Base-by-base conservation (phyloP, 2,797 vertebrate genomes). In the Coregonus ussuriensis region DNA sequence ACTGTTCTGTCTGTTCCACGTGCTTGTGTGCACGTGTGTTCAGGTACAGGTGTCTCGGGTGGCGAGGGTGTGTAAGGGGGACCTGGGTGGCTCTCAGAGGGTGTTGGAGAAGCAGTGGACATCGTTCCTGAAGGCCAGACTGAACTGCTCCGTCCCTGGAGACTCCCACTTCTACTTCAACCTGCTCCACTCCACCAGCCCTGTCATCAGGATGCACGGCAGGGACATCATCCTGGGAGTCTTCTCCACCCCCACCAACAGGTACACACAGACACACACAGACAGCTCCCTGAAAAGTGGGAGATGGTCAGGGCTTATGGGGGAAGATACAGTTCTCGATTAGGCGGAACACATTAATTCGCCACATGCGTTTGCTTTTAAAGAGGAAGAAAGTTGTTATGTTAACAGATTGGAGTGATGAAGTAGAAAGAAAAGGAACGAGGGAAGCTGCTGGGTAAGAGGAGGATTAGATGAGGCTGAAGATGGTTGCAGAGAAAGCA, bases 81-180 rank as follows among this genome's bases (percentile, higher is more conserved):
- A 99, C 54, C 92, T 95, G 89, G 98, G 98, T 0, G 98, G 98
- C 1, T 99, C 97, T 0, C 97, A 97, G 79, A 89, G 98, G 0
- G 97, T 99, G 77, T 92, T 99, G 83, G 97, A 99, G 92, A 98
- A 98, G 90, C 98, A 99, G 90, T 99, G 97, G 96, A 98, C 97
- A 0, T 98, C 98, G 0, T 99, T 98, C 90, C 93, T 99, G 76
- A 99, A 99, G 88, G 97, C 97, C 0, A 94, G 97, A 3, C 95
- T 99, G 76, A 99, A 99, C 93, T 99, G 98, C 91, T 99, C 98
- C 0, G 94, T 99, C 72, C 97, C 98, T 0, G 98, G 98, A 0
- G 97, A 99, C 76, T 96, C 97, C 0, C 97, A 98, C 85, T 99
- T 99, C 92, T 99, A 99, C 90, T 99, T 99, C 85, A 98, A 99